Evolutionary conservation across 37 sponge, comb jelly and placozoan species (phyloP).

Genomic region (Aplysina aerophoba): DNA sequence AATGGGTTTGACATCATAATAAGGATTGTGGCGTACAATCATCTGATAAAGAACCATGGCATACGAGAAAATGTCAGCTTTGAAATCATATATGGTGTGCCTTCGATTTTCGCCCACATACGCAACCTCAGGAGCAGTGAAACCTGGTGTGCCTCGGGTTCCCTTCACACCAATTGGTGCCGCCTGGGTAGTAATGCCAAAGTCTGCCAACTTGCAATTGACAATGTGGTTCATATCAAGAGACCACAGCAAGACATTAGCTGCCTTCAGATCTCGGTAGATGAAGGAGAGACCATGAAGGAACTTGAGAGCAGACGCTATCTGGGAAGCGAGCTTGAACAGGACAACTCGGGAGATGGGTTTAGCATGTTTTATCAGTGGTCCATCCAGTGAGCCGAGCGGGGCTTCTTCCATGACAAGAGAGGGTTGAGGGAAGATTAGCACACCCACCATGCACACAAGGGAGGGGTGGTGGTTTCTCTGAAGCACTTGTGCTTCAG

Average conservation of each 20-base stretch:
- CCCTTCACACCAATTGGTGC: conserved; percentile 50
- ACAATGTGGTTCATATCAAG: conserved; percentile 28
- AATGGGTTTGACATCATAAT: neutral
- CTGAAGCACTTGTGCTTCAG: conserved; percentile 48
- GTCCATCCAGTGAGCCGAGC: conserved; percentile 34
- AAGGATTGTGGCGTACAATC: conserved; percentile 40
- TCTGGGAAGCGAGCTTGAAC: conserved; percentile 51
- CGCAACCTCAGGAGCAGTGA: conserved; percentile 60
- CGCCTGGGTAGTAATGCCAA: conserved; percentile 26
- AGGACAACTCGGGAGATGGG: conserved; percentile 43
- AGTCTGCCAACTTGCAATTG: conserved; percentile 59
- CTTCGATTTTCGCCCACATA: neutral
- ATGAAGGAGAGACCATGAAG: conserved; percentile 45
- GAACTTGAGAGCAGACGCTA: conserved; percentile 51
- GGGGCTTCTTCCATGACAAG: conserved; percentile 70
- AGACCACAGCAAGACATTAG: conserved; percentile 66
- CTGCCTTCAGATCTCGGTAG: conserved; percentile 57
- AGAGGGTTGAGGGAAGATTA: conserved; percentile 12
- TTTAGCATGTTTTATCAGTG: conserved; percentile 1
- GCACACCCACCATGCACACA: conserved; percentile 59
- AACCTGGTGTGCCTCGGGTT: conserved; percentile 40
- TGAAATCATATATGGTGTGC: conserved; percentile 23
- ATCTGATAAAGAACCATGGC: conserved; percentile 56
- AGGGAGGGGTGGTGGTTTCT: conserved; percentile 53
- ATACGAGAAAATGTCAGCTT: conserved; percentile 63